Evolutionary conservation across 2,113 vertebrate species (phyloP).

Genomic region (Psittacula cyanocephala): DNA sequence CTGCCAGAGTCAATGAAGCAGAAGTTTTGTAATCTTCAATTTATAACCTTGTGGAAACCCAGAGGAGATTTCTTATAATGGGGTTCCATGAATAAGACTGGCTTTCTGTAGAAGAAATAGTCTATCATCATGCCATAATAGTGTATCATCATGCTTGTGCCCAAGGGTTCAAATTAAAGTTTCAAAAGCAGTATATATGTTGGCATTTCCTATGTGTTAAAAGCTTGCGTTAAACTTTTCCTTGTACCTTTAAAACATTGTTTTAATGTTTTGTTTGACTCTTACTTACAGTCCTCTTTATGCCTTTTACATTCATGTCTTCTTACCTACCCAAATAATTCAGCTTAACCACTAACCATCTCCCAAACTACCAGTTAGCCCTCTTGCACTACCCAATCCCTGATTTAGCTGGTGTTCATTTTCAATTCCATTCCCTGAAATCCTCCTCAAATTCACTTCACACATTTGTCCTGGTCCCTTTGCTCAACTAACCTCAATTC

Average conservation of each 20-base stretch:
- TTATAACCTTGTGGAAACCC: neutral
- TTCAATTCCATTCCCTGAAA: neutral
- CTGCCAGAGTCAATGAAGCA: conserved; percentile 16
- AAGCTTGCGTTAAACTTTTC: neutral
- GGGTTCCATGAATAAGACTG: neutral
- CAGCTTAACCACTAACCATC: neutral
- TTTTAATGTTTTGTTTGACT: neutral
- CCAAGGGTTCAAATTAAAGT: neutral
- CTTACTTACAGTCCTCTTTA: neutral
- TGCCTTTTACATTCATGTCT: neutral
- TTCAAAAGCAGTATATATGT: neutral
- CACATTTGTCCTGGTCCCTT: neutral
- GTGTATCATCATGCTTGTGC: neutral
- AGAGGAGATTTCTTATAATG: conserved; percentile 17
- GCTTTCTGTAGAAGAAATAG: neutral
- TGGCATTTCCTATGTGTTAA: neutral
- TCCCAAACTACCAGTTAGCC: neutral
- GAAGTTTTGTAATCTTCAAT: conserved; percentile 13
- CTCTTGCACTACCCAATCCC: neutral
- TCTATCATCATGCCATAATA: neutral
- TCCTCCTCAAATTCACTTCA: neutral
- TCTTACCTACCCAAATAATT: neutral
- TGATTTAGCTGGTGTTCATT: neutral
- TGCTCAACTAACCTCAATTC: neutral
- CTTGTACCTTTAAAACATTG: neutral